Evolutionary conservation across 2,113 vertebrate genomes (phyloP).

Genomic region (Seriola quinqueradiata): DNA sequence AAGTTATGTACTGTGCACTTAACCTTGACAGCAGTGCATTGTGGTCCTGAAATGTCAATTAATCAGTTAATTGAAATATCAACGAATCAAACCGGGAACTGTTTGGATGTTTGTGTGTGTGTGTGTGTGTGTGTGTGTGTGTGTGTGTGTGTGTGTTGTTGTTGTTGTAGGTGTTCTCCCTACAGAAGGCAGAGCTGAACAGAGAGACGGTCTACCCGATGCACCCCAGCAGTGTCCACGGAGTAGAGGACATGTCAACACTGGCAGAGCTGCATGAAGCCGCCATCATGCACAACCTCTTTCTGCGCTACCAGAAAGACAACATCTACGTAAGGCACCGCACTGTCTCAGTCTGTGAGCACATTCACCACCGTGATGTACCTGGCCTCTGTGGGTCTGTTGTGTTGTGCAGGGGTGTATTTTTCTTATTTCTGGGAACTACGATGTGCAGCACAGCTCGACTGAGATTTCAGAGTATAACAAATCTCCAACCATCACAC

Average conservation of each 20-base stretch:
- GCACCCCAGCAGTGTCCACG: constrained; percentile 88
- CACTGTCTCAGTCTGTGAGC: background rate
- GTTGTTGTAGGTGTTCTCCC: constrained; percentile 82
- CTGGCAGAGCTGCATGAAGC: constrained; percentile 91
- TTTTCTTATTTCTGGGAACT: background rate
- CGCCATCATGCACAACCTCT: constrained; percentile 93
- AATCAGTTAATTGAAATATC: too few relatives aligned
- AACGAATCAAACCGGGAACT: background rate
- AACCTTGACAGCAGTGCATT: too few relatives aligned
- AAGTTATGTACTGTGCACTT: too few relatives aligned
- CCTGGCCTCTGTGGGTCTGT: background rate
- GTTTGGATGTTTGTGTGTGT: too few relatives aligned
- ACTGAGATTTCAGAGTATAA: background rate
- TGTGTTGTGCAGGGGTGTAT: background rate
- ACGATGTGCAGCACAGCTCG: background rate
- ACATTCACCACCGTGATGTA: background rate
- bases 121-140: too few relatives aligned
- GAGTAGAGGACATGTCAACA: constrained; percentile 93
- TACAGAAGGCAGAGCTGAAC: constrained; percentile 81
- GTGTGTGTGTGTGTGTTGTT: too few relatives aligned
- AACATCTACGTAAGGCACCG: constrained; percentile 88
- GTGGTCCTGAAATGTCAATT: too few relatives aligned
- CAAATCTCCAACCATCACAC: constrained; percentile 3
- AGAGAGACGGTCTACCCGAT: constrained; percentile 86
- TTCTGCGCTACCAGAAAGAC: constrained; percentile 89